Evolutionary conservation across 2,888 invertebrate genomes (phyloP), one percentile per base, ranked within the genome.

Genomic region (Kuschelorhynchus macadamiae): DNA sequence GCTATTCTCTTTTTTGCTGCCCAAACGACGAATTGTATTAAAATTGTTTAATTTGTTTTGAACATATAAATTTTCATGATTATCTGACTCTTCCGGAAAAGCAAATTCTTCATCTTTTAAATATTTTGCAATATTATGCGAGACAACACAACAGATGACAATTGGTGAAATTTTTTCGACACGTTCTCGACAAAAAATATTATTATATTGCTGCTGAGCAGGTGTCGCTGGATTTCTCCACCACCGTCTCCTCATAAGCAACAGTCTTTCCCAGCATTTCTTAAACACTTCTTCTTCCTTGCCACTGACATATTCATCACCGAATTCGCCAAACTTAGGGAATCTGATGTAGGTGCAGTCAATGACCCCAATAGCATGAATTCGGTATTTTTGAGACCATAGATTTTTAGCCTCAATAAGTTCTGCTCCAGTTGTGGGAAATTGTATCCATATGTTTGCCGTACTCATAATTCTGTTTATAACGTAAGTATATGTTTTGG

Each of bases 201-300:
- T 25, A 25, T 25, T 5, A 25, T 25, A n/a, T n/a, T n/a, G n/a
- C n/a, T n/a, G n/a, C n/a, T n/a, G n/a, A n/a, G n/a, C n/a, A n/a
- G n/a, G n/a, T n/a, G n/a, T n/a, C n/a, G 25, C 32, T 14, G 50
- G 25, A 50, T 50, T 50, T 25, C 50, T 50, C 50, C 50, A 39
- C 53, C 33, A n/a, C 42, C 36, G 17, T 53, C 53, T 44, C 17
- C 44, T 17, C 5, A 17, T 17, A 44, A 16, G 2, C 5, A 11
- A 14, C 25, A 25, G n/a, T 50, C 25, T 20, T 50, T 7, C n/a
- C 3, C 17, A 25, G 25, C 25, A 25, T 25, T 25, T 25, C 25
- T 25, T 25, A 25, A 25, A 25, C 25, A 25, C 3, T 25, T 21
- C 8, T 21, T 8, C 30, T 52, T 7, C 30, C 17, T 52, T 52